These are phyloP conservation scores for Crypturellus undulatus DNA, from an alignment of 2,113 vertebrate genomes.

Conservation along the genomic window DNA sequence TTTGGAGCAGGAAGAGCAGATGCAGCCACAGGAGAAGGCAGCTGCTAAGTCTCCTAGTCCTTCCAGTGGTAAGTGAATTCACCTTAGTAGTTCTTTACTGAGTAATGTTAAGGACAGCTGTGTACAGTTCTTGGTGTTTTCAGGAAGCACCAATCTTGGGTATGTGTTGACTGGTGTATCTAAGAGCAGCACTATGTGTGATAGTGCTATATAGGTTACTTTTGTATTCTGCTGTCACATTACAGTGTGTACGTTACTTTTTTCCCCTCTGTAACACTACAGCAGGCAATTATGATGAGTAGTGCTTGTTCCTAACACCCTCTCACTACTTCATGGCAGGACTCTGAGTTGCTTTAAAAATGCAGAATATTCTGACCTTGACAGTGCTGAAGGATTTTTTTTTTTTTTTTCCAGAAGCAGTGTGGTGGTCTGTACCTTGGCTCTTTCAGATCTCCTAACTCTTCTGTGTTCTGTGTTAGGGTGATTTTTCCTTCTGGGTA, in stretches of 20 bases:
- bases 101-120: neutral
- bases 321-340: neutral
- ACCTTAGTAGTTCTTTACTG: neutral
- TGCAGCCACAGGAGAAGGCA: conserved; percentile 34
- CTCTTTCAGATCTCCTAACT: neutral
- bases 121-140: neutral
- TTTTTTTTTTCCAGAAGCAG: neutral
- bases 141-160: neutral
- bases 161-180: neutral
- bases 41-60: conserved; percentile 76
- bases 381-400: neutral
- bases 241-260: too few relatives aligned
- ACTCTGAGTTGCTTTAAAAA: neutral
- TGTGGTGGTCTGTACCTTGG: neutral
- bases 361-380: neutral
- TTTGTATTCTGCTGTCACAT: too few relatives aligned
- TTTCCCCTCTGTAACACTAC: neutral
- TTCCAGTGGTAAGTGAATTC: conserved; percentile 85
- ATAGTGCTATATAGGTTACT: too few relatives aligned
- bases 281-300: neutral
- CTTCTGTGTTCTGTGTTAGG: neutral
- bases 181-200: neutral
- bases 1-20: conserved; percentile 26
- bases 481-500: neutral
- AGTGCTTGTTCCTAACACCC: neutral